Evolutionary conservation across 2,113 vertebrate genomes (phyloP).

Genomic region (Oncorhynchus clarkii): DNA sequence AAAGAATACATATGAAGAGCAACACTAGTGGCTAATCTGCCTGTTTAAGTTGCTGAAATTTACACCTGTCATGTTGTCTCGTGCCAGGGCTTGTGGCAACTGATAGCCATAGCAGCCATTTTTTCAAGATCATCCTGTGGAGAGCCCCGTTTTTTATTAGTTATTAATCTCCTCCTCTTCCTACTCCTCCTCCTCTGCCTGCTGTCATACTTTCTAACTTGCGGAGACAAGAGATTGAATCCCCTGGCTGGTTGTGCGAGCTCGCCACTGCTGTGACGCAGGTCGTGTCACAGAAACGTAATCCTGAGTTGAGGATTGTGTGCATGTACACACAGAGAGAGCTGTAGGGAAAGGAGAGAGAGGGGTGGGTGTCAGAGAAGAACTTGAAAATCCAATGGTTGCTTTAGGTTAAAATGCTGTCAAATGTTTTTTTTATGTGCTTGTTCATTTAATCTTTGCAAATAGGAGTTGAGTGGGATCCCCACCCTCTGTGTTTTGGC

Average conservation of each 20-base stretch:
- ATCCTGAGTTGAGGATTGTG: background rate
- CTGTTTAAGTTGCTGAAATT: constrained; percentile 97
- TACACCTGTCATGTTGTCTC: constrained; percentile 94
- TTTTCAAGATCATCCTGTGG: constrained; percentile 32
- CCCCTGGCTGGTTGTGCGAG: constrained; percentile 6
- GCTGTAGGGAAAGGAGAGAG: background rate
- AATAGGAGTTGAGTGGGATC: no score
- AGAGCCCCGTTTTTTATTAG: background rate
- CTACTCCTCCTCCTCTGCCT: background rate
- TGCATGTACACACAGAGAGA: background rate
- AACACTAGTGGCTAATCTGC: constrained; percentile 94
- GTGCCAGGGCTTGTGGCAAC: constrained; percentile 68
- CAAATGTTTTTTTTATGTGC: no score
- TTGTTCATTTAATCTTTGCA: background rate
- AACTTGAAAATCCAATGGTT: no score
- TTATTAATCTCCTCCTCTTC: background rate
- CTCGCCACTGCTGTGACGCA: background rate
- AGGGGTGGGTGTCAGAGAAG: background rate
- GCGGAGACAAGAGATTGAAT: constrained; percentile 6
- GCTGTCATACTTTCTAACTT: background rate
- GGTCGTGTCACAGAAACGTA: background rate
- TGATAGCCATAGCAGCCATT: constrained; percentile 64
- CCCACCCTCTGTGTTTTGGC: no score
- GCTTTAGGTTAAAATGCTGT: no score
- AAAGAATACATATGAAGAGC: constrained; percentile 98